Evolutionary conservation across 2,113 vertebrate genomes (phyloP).

Genomic region (Pelvicachromis taeniatus): DNA sequence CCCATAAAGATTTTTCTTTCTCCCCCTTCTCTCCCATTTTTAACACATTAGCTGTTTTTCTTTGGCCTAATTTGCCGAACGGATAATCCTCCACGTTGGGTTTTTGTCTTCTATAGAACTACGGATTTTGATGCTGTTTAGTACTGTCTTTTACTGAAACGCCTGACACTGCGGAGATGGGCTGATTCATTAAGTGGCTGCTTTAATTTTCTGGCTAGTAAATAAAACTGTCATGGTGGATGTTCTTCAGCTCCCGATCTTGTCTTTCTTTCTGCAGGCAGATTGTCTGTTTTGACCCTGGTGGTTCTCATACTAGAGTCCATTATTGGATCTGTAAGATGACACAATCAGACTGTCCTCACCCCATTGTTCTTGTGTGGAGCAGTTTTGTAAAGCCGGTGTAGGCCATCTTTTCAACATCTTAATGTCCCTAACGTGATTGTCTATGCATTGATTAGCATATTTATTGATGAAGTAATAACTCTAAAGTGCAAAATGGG

Average conservation of each 20-base stretch:
- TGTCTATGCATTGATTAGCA: neutral
- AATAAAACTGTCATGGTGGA: neutral
- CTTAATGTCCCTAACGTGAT: neutral
- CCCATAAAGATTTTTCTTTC: conserved; percentile 61
- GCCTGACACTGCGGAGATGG: neutral
- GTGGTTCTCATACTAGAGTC: neutral
- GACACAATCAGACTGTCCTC: neutral
- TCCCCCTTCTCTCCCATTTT: conserved; percentile 32
- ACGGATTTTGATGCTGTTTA: conserved; percentile 23
- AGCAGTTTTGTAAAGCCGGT: neutral
- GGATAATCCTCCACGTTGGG: conserved; percentile 40
- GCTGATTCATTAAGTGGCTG: conserved; percentile 13
- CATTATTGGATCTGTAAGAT: neutral
- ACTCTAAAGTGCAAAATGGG: neutral
- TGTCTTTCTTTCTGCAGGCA: neutral
- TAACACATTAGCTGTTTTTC: conserved; percentile 58
- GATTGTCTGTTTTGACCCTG: neutral
- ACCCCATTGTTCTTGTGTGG: neutral
- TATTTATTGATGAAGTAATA: neutral
- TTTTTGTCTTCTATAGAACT: conserved; percentile 27
- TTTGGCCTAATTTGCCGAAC: conserved; percentile 49
- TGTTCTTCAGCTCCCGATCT: neutral
- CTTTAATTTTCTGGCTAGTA: conserved; percentile 35
- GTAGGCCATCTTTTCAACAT: neutral
- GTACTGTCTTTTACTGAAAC: neutral